Conservation (phyloP, 1,140 invertebrate species). For the Eueides isabella region DNA sequence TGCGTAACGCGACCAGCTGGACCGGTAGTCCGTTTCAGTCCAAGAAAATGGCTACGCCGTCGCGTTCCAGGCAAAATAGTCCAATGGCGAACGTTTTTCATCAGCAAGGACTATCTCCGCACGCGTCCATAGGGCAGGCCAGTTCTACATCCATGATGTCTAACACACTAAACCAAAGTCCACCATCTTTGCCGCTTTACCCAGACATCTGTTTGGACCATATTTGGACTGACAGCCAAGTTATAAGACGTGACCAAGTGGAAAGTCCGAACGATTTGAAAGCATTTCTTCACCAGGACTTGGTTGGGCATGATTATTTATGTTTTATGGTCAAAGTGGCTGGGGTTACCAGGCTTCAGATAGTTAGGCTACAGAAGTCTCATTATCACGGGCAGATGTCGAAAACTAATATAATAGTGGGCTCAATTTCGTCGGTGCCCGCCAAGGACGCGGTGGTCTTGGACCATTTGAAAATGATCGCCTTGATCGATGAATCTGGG, state of each 20-base stretch:
- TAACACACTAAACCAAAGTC: constrained; percentile 55
- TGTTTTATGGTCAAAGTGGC: constrained; percentile 88
- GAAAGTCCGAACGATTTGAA: constrained; percentile 85
- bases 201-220: constrained; percentile 94
- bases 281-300: constrained; percentile 91
- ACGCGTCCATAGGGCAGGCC: constrained; percentile 75
- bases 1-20: constrained; percentile 63
- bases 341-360: constrained; percentile 85
- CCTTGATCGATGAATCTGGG: constrained; percentile 89
- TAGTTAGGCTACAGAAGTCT: constrained; percentile 89
- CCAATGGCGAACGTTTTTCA: constrained; percentile 83
- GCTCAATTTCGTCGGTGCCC: constrained; percentile 86
- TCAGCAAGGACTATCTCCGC: constrained; percentile 76
- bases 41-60: constrained; percentile 56
- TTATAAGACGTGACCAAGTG: constrained; percentile 78
- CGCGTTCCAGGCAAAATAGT: constrained; percentile 83
- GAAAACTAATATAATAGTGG: constrained; percentile 87
- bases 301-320: constrained; percentile 92
- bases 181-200: constrained; percentile 87
- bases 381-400: constrained; percentile 82
- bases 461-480: constrained; percentile 90
- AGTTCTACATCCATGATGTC: constrained; percentile 74
- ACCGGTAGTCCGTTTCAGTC: constrained; percentile 72
- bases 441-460: constrained; percentile 93
- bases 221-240: constrained; percentile 91